phyloP scores from a whole-genome alignment of 1,140 invertebrate species.

The Probaryconus sp. region DNA sequence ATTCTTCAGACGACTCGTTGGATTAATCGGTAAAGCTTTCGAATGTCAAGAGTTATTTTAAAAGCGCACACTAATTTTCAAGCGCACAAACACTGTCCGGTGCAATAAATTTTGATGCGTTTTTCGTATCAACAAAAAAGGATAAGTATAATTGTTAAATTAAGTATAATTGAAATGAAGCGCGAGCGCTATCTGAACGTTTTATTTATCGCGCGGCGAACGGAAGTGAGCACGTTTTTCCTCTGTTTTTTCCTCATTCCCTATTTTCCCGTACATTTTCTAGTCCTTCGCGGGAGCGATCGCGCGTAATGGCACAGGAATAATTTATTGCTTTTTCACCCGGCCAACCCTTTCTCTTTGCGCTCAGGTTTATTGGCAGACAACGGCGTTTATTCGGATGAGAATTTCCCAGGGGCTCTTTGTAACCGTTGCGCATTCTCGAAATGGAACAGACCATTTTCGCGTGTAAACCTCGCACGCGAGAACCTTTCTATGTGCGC shows the following conservation, averaged over 20 bases:
- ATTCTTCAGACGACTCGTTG: no score
- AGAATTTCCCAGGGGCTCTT: conserved; percentile 63
- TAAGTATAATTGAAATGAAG: conserved; percentile 31
- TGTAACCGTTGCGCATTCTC: conserved; percentile 58
- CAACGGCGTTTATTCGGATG: conserved; percentile 61
- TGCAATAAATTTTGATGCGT: conserved; percentile 13
- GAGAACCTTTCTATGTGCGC: conserved; percentile 22
- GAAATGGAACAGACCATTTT: conserved; percentile 57
- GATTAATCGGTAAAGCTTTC: no score
- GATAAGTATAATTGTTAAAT: conserved; percentile 22
- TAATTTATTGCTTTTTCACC: conserved; percentile 65
- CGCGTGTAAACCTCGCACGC: conserved; percentile 55
- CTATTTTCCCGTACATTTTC: conserved; percentile 23
- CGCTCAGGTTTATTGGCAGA: conserved; percentile 59
- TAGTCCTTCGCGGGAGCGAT: conserved; percentile 45
- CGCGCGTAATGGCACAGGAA: conserved; percentile 61
- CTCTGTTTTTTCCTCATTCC: neutral
- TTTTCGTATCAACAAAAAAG: conserved; percentile 4
- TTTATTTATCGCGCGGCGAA: conserved; percentile 27
- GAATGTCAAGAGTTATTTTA: no score
- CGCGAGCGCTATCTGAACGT: conserved; percentile 11
- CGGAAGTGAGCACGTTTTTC: neutral
- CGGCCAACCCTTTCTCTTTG: conserved; percentile 56
- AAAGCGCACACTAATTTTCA: neutral
- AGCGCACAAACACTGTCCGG: neutral